These are phyloP conservation scores for Syrmaticus mikado DNA, from an alignment of 2,113 vertebrate species.

Conservation along the genomic window DNA sequence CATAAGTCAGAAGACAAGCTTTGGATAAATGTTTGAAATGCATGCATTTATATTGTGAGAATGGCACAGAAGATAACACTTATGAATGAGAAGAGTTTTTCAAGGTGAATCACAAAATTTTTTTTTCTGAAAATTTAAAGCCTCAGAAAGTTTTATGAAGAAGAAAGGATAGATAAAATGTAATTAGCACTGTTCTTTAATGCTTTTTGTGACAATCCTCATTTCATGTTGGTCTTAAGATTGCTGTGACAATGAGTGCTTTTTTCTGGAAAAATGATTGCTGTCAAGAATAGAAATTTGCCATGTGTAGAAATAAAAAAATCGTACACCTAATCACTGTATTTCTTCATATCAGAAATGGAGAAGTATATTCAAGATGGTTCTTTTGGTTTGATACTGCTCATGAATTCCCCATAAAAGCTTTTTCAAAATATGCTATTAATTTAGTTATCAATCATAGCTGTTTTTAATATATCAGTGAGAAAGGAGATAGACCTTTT, in stretches of 20 bases:
- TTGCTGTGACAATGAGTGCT: background rate
- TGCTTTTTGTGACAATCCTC: background rate
- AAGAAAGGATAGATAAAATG: background rate
- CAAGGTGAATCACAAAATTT: background rate
- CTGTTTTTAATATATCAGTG: background rate
- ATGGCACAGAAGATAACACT: background rate
- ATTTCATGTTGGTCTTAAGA: background rate
- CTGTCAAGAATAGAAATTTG: background rate
- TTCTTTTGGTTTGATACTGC: background rate
- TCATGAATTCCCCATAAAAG: background rate
- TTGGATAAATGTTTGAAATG: conserved; percentile 3
- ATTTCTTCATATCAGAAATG: background rate
- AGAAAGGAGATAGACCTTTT: background rate
- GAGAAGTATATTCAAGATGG: background rate
- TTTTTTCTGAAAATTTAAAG: background rate
- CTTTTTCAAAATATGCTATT: background rate
- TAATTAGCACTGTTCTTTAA: background rate
- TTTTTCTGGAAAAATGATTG: background rate
- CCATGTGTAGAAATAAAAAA: background rate
- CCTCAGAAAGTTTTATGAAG: background rate
- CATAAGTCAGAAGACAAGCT: background rate
- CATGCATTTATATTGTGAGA: background rate
- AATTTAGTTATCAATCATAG: background rate
- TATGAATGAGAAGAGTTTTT: background rate
- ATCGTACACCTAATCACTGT: background rate